A percentile compares a stretch with the other conserved stretches of the same genome.
Evolutionary conservation across 2,797 vertebrate genomes (phyloP).

Genomic region (Harpagifer antarcticus): DNA sequence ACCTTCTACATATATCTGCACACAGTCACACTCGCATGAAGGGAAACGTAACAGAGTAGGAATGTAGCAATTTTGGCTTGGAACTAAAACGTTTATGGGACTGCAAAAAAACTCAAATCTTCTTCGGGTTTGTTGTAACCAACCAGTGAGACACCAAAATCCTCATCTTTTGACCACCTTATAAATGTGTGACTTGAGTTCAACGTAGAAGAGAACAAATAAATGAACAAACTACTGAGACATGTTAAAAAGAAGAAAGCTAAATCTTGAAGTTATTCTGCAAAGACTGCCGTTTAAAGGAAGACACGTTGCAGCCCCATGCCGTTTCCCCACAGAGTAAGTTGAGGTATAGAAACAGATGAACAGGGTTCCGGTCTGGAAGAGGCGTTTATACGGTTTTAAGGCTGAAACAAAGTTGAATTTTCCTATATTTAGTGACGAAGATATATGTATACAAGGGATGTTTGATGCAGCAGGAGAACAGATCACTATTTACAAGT

Average conservation of each 20-base stretch:
- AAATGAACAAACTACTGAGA: background rate
- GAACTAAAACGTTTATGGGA: slow-evolving; percentile 6
- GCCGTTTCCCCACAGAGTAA: background rate
- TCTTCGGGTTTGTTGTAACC: slow-evolving; percentile 52
- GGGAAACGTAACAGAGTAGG: slow-evolving; percentile 34
- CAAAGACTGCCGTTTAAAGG: background rate
- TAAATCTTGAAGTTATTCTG: too few species aligned
- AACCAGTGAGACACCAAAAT: slow-evolving; percentile 9
- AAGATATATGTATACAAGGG: slow-evolving; percentile 18
- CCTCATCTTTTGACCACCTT: background rate
- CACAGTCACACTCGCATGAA: slow-evolving; percentile 36
- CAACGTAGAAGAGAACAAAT: background rate
- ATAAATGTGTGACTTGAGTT: background rate
- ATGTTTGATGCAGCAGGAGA: slow-evolving; percentile 26
- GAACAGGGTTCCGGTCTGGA: slow-evolving; percentile 5
- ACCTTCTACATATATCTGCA: background rate
- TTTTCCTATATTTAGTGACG: slow-evolving; percentile 4
- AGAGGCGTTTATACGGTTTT: slow-evolving; percentile 24
- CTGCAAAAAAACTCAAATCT: background rate
- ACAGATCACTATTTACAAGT: slow-evolving; percentile 42
- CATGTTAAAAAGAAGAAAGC: background rate
- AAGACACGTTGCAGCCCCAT: background rate
- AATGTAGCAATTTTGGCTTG: slow-evolving; percentile 38
- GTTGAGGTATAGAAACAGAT: background rate
- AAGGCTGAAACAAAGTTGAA: slow-evolving; percentile 12